Conservation (phyloP, 2,888 invertebrate genomes). For the Apamea epomidion region DNA sequence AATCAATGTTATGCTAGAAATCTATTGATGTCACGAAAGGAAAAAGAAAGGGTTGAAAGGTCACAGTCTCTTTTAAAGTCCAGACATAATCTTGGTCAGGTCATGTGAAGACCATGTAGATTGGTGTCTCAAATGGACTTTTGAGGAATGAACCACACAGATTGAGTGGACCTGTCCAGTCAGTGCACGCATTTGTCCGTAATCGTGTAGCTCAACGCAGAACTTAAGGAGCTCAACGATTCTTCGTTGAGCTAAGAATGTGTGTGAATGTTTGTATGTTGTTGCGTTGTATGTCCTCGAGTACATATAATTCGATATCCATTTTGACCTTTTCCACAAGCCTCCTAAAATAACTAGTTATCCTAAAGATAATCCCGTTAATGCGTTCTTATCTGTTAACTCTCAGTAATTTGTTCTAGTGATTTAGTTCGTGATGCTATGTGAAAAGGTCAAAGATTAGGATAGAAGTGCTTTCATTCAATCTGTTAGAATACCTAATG, state of each 20-base stretch:
- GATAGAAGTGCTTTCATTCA: slow-evolving; percentile 22
- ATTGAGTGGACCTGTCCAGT: not conserved
- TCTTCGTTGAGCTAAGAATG: too few species aligned
- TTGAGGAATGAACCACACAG: not conserved
- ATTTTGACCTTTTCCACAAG: slow-evolving; percentile 15
- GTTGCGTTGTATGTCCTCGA: too few species aligned
- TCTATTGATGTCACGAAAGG: too few species aligned
- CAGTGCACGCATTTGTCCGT: not conserved
- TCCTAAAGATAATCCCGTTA: slow-evolving; percentile 26
- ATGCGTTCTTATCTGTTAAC: slow-evolving; percentile 35
- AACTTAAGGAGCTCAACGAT: not conserved
- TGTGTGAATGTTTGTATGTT: too few species aligned
- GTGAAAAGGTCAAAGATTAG: slow-evolving; percentile 46
- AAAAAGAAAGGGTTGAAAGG: too few species aligned
- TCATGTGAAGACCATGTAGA: not conserved
- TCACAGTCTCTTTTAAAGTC: too few species aligned
- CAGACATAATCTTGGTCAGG: too few species aligned
- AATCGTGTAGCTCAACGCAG: not conserved
- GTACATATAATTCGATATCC: not conserved
- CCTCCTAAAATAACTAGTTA: slow-evolving; percentile 18
- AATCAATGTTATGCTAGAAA: too few species aligned
- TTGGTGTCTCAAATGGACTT: not conserved
- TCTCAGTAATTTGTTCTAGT: slow-evolving; percentile 36
- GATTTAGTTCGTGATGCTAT: slow-evolving; percentile 23
- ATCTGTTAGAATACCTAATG: slow-evolving; percentile 18